Evolutionary conservation across 2,113 vertebrate species (phyloP).

Genomic region (Perca schrenkii): DNA sequence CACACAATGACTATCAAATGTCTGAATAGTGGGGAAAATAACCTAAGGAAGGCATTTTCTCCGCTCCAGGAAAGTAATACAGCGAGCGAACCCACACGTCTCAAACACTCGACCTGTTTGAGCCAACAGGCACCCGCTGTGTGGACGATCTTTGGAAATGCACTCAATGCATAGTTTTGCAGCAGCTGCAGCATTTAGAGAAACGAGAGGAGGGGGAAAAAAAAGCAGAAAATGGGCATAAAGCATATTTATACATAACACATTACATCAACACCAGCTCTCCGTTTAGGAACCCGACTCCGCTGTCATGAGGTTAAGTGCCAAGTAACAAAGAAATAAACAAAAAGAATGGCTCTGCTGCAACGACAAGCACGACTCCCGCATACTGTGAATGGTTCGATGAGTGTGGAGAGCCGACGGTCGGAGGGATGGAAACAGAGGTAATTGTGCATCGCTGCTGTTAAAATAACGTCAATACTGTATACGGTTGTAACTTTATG

Average conservation of each 20-base stretch:
- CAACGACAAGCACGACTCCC: constrained; percentile 50
- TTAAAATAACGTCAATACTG: constrained; percentile 79
- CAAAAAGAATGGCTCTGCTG: constrained; percentile 68
- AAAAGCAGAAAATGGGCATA: constrained; percentile 47
- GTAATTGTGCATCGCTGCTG: constrained; percentile 74
- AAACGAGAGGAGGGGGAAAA: constrained; percentile 15
- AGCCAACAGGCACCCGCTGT: constrained; percentile 42
- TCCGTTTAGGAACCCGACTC: constrained; percentile 53
- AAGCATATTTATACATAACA: constrained; percentile 63
- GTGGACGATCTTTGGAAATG: constrained; percentile 85
- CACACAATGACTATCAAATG: constrained; percentile 9
- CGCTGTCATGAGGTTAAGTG: constrained; percentile 80
- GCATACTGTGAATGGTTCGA: constrained; percentile 22
- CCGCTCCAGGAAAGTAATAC: neutral
- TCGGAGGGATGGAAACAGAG: constrained; percentile 66
- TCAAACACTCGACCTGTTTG: constrained; percentile 17
- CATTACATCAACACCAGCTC: constrained; percentile 50
- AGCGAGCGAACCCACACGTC: constrained; percentile 29
- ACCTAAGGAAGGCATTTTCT: neutral
- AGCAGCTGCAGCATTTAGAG: constrained; percentile 80
- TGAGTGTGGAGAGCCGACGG: constrained; percentile 15
- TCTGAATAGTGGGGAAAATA: constrained; percentile 4
- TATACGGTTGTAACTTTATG: constrained; percentile 72
- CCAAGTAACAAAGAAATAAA: constrained; percentile 75
- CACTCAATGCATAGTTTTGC: constrained; percentile 85